Conservation (phyloP, 2,888 invertebrate genomes). For the Plutella xylostella region DNA sequence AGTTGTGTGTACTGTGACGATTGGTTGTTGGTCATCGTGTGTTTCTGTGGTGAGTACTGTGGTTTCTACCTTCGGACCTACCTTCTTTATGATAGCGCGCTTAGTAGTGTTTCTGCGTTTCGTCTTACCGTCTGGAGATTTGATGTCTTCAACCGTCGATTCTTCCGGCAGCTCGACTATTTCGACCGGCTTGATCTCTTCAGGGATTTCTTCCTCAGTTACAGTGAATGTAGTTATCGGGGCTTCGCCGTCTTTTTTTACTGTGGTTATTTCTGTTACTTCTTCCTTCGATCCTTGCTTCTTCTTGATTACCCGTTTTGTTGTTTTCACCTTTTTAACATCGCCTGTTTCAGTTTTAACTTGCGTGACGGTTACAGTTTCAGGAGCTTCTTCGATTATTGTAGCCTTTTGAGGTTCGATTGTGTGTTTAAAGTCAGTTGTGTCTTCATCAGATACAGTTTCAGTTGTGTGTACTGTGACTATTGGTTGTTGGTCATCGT, state of each 20-base stretch:
- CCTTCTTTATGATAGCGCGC: slow-evolving; percentile 31
- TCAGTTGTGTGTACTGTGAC: not conserved
- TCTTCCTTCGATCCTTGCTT: slow-evolving; percentile 28
- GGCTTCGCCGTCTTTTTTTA: slow-evolving; percentile 20
- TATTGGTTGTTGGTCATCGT: slow-evolving; percentile 4
- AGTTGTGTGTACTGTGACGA: slow-evolving; percentile 17
- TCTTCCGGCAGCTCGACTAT: slow-evolving; percentile 22
- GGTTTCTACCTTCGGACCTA: slow-evolving; percentile 25
- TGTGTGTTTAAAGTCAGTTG: slow-evolving; percentile 18
- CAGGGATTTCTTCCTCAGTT: not conserved
- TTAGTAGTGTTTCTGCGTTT: slow-evolving; percentile 27
- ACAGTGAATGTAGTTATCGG: slow-evolving; percentile 3
- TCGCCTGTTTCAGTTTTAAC: slow-evolving; percentile 41
- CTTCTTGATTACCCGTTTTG: too few species aligned
- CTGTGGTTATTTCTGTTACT: slow-evolving; percentile 37
- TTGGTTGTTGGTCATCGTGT: slow-evolving; percentile 25
- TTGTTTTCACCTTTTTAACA: slow-evolving; percentile 17
- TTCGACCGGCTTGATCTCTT: not conserved
- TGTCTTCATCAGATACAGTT: slow-evolving; percentile 16
- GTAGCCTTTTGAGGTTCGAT: not conserved
- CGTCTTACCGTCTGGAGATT: slow-evolving; percentile 28
- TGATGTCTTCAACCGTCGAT: slow-evolving; percentile 18
- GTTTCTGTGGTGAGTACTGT: slow-evolving; percentile 24
- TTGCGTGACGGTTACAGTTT: slow-evolving; percentile 36
- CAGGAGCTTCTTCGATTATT: slow-evolving; percentile 1